Evolutionary conservation across 2,113 vertebrate genomes (phyloP).

Genomic region (Phyllopteryx taeniolatus): DNA sequence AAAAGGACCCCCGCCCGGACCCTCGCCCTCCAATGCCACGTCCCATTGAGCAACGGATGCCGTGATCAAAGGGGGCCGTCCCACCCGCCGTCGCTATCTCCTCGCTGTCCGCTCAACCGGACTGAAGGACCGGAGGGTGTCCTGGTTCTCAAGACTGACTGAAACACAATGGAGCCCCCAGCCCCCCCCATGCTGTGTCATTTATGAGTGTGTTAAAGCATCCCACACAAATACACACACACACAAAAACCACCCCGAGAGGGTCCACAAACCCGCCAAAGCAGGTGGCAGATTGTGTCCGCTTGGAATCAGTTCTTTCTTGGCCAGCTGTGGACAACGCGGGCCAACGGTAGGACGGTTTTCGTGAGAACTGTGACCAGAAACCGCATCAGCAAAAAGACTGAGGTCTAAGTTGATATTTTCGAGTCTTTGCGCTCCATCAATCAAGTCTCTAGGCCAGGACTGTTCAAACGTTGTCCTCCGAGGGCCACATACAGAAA

Average conservation of each 20-base stretch:
- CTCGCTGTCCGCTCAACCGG: conserved; percentile 33
- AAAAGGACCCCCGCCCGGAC: conserved; percentile 21
- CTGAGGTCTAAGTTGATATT: not conserved
- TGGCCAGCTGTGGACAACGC: conserved; percentile 50
- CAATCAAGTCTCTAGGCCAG: not conserved
- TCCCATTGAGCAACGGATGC: conserved; percentile 61
- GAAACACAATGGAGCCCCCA: conserved; percentile 47
- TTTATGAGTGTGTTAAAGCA: conserved; percentile 53
- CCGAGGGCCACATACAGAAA: not conserved
- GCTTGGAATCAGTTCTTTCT: conserved; percentile 26
- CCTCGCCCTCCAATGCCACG: conserved; percentile 39
- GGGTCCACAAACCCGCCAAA: conserved; percentile 23
- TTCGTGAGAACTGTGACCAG: not conserved
- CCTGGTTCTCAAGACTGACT: conserved; percentile 53
- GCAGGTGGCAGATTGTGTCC: conserved; percentile 54
- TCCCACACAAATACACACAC: conserved; percentile 28
- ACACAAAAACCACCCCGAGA: conserved; percentile 5
- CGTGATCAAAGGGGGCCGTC: conserved; percentile 64
- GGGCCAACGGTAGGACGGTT: conserved; percentile 33
- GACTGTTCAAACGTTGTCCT: not conserved
- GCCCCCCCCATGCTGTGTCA: conserved; percentile 40
- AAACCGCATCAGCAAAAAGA: not conserved
- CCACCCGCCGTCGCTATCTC: conserved; percentile 35
- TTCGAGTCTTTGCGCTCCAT: not conserved
- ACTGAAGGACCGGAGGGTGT: conserved; percentile 49